Conservation (phyloP, 2,113 vertebrate species). For the Hassar affinis region DNA sequence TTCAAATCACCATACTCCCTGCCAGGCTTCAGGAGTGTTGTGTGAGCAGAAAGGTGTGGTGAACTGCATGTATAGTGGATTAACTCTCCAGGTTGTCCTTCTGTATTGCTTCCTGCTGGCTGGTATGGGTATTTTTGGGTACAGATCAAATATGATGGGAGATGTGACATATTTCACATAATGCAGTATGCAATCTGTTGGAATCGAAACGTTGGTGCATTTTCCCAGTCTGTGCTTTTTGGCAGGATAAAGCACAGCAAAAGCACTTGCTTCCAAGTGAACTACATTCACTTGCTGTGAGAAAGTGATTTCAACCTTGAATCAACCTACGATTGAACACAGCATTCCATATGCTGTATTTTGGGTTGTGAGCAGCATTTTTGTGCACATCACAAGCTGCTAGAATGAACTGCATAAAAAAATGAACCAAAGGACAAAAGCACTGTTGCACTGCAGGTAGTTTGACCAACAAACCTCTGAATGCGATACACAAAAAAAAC, state of each 20-base stretch:
- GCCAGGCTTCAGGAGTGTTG: slow-evolving; percentile 8
- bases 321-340: neutral
- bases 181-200: neutral
- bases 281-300: neutral
- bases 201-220: neutral
- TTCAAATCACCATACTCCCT: slow-evolving; percentile 32
- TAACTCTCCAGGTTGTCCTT: slow-evolving; percentile 28
- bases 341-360: neutral
- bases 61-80: slow-evolving; percentile 1
- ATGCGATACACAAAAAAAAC: neutral
- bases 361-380: neutral
- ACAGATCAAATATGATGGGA: neutral
- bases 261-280: neutral
- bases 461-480: neutral
- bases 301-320: neutral
- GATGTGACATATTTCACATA: neutral
- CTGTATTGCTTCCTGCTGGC: neutral
- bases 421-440: neutral
- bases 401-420: no score
- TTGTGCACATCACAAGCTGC: neutral
- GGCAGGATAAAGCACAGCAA: neutral
- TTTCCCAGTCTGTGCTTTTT: neutral
- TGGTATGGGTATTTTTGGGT: neutral
- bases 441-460: neutral
- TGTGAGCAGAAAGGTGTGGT: slow-evolving; percentile 7